These are phyloP conservation scores for Strix uralensis DNA, from an alignment of 2,113 vertebrate genomes.

Conservation along the genomic window DNA sequence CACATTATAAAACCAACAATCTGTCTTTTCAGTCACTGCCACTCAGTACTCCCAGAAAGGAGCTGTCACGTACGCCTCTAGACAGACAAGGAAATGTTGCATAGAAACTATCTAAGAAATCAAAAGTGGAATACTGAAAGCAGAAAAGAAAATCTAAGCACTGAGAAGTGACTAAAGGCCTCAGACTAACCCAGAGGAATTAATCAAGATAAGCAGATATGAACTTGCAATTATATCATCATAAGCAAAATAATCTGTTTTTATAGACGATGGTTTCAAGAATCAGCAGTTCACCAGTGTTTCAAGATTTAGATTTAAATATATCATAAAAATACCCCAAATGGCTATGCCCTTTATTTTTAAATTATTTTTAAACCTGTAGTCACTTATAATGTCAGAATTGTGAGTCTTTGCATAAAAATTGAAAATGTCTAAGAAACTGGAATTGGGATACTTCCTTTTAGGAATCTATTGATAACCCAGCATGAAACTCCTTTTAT, in stretches of 20 bases:
- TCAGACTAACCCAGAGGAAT: not conserved
- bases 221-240: not conserved
- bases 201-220: not conserved
- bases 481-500: not conserved
- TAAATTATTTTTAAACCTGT: not conserved
- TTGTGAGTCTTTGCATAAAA: not conserved
- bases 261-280: not conserved
- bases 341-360: not conserved
- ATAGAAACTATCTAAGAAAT: not conserved
- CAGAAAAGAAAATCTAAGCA: not conserved
- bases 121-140: not conserved
- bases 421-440: not conserved
- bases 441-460: not conserved
- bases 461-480: not conserved
- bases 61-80: not conserved
- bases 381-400: not conserved
- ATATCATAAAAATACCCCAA: not conserved
- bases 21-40: not conserved
- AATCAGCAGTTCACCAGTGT: not conserved
- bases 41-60: not conserved
- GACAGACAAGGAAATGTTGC: not conserved
- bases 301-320: not conserved
- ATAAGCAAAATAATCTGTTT: not conserved
- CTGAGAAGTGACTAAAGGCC: not conserved
- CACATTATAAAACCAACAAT: not conserved